Percentiles rank a stretch among this genome's conserved stretches.
Evolutionary conservation across 2,113 vertebrate genomes (phyloP).

Genomic region (Suncus etruscus): DNA sequence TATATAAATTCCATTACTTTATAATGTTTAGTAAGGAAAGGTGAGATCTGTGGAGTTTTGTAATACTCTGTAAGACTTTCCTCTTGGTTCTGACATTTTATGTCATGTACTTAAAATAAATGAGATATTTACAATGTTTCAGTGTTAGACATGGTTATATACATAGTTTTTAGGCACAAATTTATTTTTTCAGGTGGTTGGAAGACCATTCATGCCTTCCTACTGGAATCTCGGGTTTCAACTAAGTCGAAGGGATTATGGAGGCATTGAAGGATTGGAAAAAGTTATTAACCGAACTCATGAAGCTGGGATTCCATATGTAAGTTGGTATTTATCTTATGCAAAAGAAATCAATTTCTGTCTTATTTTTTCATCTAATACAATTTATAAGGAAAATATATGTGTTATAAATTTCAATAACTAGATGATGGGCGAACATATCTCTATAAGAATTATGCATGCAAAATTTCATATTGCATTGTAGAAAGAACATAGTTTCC

Average conservation of each 20-base stretch:
- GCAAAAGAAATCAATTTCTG: background rate
- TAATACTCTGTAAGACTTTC: background rate
- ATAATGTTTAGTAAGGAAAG: background rate
- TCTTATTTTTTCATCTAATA: slow-evolving; percentile 11
- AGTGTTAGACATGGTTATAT: background rate
- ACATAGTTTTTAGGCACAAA: background rate
- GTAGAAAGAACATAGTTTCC: background rate
- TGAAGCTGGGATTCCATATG: slow-evolving; percentile 90
- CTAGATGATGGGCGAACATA: background rate
- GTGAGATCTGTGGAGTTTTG: background rate
- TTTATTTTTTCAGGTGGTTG: slow-evolving; percentile 90
- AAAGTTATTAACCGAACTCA: slow-evolving; percentile 91
- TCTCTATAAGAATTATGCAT: background rate
- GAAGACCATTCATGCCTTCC: slow-evolving; percentile 92
- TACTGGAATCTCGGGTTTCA: slow-evolving; percentile 98
- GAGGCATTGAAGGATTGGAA: slow-evolving; percentile 89
- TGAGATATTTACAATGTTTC: background rate
- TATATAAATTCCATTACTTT: background rate
- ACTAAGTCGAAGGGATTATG: slow-evolving; percentile 94
- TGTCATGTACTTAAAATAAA: background rate
- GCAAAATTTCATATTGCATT: background rate
- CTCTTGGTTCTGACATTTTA: background rate
- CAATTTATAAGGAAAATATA: background rate
- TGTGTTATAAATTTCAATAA: too few species aligned
- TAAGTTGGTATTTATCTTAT: slow-evolving; percentile 86